Evolutionary conservation across 2,888 invertebrate species (phyloP).

Genomic region (Gryllus longicercus): DNA sequence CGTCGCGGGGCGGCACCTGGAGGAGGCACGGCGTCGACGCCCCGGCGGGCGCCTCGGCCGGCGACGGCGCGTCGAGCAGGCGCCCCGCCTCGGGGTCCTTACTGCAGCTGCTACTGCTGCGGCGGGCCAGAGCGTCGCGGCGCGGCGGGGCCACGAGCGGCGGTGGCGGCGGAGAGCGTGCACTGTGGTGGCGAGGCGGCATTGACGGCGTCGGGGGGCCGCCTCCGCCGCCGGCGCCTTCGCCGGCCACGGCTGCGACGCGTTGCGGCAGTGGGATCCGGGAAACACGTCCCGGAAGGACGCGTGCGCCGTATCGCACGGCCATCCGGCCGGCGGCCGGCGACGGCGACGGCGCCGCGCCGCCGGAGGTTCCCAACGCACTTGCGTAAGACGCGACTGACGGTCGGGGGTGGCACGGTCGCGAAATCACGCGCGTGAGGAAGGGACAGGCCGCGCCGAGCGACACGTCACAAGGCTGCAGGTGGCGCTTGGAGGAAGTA

Average conservation of each 20-base stretch:
- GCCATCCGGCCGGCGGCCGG: not conserved
- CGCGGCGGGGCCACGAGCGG: not conserved
- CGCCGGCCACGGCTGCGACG: not conserved
- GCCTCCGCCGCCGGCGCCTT: not conserved
- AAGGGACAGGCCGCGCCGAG: too few relatives aligned
- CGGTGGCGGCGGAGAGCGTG: not conserved
- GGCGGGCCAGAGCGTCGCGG: not conserved
- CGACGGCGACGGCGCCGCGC: too few relatives aligned
- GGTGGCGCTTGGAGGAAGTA: too few relatives aligned
- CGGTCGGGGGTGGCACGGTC: too few relatives aligned
- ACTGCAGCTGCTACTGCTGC: not conserved
- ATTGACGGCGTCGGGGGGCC: not conserved
- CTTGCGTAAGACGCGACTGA: too few relatives aligned
- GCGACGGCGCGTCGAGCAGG: not conserved
- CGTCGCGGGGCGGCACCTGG: not conserved
- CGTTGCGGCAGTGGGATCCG: not conserved
- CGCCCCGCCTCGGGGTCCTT: not conserved
- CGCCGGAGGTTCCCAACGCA: too few relatives aligned
- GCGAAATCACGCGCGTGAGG: too few relatives aligned
- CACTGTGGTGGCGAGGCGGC: not conserved
- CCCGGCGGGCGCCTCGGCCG: not conserved
- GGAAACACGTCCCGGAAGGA: not conserved
- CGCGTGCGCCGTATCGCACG: slow-evolving; percentile 4
- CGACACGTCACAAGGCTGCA: too few relatives aligned
- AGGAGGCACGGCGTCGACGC: not conserved